These are phyloP conservation scores for Papilio gigon DNA, from an alignment of 2,888 invertebrate species.

Conservation along the genomic window DNA sequence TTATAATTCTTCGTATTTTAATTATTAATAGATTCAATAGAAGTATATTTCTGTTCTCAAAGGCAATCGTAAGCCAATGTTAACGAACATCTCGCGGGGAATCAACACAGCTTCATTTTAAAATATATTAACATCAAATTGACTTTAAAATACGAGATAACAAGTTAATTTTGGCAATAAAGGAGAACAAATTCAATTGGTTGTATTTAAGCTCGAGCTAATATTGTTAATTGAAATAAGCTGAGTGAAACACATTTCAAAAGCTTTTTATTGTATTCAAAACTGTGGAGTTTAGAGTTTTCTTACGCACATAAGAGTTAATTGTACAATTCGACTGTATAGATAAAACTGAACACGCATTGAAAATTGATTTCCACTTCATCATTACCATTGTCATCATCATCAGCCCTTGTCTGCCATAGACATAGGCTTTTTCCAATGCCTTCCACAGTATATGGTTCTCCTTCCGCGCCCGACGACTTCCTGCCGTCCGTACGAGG, in stretches of 20 bases:
- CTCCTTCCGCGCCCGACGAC: no score
- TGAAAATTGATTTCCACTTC: no score
- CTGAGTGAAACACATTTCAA: background rate
- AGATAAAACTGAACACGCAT: no score
- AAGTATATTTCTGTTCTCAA: conserved; percentile 13
- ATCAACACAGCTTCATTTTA: conserved; percentile 14
- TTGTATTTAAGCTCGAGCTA: background rate
- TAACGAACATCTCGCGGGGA: conserved; percentile 9
- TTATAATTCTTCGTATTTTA: background rate
- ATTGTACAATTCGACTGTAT: no score
- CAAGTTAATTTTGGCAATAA: conserved; percentile 15
- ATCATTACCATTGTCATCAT: no score
- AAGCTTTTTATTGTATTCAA: background rate
- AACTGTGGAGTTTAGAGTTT: no score
- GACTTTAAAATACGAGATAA: conserved; percentile 5
- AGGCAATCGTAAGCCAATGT: conserved; percentile 17
- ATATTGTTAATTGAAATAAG: background rate
- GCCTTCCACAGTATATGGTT: no score
- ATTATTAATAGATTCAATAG: background rate
- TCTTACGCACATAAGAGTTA: no score
- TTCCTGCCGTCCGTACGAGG: no score
- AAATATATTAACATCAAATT: conserved; percentile 16
- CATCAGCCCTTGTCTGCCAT: no score
- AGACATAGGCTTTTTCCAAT: no score
- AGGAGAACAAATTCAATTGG: background rate